A percentile compares a stretch with the other conserved stretches of the same genome.
Conservation (phyloP, 2,113 vertebrate species). For the Oreocharis arfaki region DNA sequence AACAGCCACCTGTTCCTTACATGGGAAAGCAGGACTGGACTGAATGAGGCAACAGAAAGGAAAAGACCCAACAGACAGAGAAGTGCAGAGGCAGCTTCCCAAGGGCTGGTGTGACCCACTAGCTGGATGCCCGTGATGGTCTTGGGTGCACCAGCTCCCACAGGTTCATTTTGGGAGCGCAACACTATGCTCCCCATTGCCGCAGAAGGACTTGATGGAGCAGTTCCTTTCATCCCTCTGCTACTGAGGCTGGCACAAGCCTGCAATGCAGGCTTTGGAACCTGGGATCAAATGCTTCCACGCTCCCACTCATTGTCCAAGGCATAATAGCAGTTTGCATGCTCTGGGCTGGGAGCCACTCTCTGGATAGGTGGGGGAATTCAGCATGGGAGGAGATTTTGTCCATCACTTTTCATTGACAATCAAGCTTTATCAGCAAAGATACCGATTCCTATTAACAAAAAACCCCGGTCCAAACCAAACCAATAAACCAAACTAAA, state of each 20-base stretch:
- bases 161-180: neutral
- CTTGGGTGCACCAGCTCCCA: neutral
- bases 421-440: neutral
- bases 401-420: neutral
- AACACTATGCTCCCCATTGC: neutral
- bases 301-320: neutral
- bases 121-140: accelerated
- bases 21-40: neutral
- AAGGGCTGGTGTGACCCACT: neutral
- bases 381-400: neutral
- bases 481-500: neutral
- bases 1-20: neutral
- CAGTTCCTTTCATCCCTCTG: neutral
- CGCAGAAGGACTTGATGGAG: neutral
- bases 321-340: neutral
- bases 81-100: neutral
- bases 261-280: accelerated
- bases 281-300: neutral
- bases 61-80: neutral
- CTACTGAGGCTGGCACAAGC: neutral
- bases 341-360: neutral
- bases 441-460: neutral
- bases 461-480: neutral
- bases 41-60: neutral
- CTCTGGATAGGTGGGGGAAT: neutral